Evolutionary conservation across 2,888 invertebrate species (phyloP).

Genomic region (Tortrix viridana): DNA sequence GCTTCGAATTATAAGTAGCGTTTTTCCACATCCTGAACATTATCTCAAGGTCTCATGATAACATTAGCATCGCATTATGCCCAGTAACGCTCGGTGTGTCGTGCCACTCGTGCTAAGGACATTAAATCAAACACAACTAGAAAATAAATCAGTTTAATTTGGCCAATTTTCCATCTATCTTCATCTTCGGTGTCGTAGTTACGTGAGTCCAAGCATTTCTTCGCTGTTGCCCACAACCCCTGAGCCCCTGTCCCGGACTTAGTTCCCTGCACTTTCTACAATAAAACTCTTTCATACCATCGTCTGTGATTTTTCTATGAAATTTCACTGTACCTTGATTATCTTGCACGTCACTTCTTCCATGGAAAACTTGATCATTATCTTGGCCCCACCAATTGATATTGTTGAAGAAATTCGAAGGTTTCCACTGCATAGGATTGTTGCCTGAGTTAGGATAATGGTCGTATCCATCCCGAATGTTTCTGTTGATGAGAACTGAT

Average conservation of each 20-base stretch:
- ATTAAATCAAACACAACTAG: slow-evolving; percentile 67
- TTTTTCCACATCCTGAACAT: slow-evolving; percentile 43
- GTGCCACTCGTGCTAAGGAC: slow-evolving; percentile 45
- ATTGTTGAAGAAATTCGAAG: slow-evolving; percentile 69
- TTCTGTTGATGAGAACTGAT: slow-evolving; percentile 60
- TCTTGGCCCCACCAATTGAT: slow-evolving; percentile 69
- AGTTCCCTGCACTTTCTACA: slow-evolving; percentile 73
- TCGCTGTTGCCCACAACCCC: slow-evolving; percentile 55
- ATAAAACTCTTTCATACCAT: slow-evolving; percentile 71
- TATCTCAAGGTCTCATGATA: slow-evolving; percentile 66
- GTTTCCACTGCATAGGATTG: slow-evolving; percentile 69
- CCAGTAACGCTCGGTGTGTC: neutral
- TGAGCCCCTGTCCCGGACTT: slow-evolving; percentile 48
- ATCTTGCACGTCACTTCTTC: slow-evolving; percentile 53
- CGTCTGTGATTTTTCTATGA: slow-evolving; percentile 64
- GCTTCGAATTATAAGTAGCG: slow-evolving; percentile 17
- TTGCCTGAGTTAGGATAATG: slow-evolving; percentile 64
- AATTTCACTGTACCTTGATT: slow-evolving; percentile 55
- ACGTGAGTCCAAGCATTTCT: slow-evolving; percentile 58
- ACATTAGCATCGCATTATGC: slow-evolving; percentile 55
- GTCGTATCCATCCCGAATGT: slow-evolving; percentile 66
- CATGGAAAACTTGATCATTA: slow-evolving; percentile 47
- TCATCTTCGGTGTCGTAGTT: slow-evolving; percentile 71
- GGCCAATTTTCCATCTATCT: slow-evolving; percentile 77
- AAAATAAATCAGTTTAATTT: slow-evolving; percentile 75